Base-by-base conservation (phyloP, 92 coral and sea anemone genomes). In the Epizoanthus rinbou region DNA sequence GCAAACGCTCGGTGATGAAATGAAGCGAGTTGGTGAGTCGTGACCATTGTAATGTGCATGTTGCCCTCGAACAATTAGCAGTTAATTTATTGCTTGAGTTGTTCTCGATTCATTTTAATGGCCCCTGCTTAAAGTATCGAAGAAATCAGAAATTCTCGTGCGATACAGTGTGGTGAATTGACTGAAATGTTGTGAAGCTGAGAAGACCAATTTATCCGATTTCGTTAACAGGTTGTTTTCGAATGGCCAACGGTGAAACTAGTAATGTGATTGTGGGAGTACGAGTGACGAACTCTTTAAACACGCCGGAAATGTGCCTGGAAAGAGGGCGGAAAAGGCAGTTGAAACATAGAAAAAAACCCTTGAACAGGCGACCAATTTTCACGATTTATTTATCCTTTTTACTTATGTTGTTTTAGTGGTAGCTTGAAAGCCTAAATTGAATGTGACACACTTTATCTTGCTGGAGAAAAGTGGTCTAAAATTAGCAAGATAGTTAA, bases 401-500 rank as follows among this genome's bases (percentile, higher is more conserved):
- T 33, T 31, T 65, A 22, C 47, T 9, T 28, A 21, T 33, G 25
- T 0, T 14, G 18, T 28, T 67, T 64, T 28, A 3, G 14, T 28
- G 41, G 35, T 6, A 64, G 16, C 28, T 14, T 64, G 37, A 24
- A 24, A 22, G 16, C 69, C 16, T 25, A 28, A 9, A 24, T 14
- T 4, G 6, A 33, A 31, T n/a, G 7, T 28, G n/a, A 4, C 43
- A 66, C 28, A 66, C 25, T 67, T 67, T 37, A 35, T 33, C 73
- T 63, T 63, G 24, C 31, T 23, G 23, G 18, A 18, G 23, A 75
- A 75, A 58, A 19, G 45, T 41, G 41, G 41, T 60, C 59, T 78
- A 58, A 62, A 22, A 67, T 37, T 78, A 63, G 82, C 70, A 43
- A 39, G 80, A 78, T 78, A 41, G 19, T 78, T 62, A 4, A 28